These are phyloP conservation scores for Dipodomys stephensi DNA, from an alignment of 2,113 vertebrate species.

Conservation along the genomic window DNA sequence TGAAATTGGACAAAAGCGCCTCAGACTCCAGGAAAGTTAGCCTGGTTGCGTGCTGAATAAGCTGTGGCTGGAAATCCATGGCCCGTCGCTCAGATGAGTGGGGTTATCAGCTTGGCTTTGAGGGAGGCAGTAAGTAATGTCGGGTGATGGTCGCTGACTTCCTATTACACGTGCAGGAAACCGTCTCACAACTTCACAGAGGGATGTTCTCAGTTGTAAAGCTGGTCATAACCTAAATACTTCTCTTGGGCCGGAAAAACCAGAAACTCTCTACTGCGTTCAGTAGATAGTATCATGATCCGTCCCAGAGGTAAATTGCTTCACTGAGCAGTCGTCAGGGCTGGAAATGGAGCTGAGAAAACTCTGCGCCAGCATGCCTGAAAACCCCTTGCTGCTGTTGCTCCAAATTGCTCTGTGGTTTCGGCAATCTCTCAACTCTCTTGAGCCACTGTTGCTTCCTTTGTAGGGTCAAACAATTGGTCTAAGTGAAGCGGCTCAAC, in stretches of 20 bases:
- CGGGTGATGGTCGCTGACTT: neutral
- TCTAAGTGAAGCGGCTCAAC: neutral
- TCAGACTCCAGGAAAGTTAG: neutral
- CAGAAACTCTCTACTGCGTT: neutral
- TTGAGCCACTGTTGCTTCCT: neutral
- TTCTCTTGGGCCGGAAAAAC: constrained; percentile 37
- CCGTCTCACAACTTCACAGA: neutral
- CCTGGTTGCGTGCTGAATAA: neutral
- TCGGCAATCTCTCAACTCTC: neutral
- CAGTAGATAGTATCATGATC: neutral
- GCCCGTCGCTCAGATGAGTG: neutral
- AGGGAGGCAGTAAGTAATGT: neutral
- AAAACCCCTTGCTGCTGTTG: neutral
- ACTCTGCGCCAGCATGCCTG: neutral
- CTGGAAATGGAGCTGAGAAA: neutral
- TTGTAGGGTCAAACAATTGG: neutral
- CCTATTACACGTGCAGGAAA: neutral
- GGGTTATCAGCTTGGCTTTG: constrained; percentile 2
- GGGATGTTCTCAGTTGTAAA: neutral
- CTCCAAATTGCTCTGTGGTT: neutral
- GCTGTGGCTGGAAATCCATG: neutral
- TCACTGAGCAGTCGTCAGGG: neutral
- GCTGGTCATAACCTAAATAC: neutral
- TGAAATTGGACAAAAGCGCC: neutral
- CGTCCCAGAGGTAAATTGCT: neutral